phyloP scores from a whole-genome alignment of 2,797 vertebrate species.

The Cirrhinus mrigala region DNA sequence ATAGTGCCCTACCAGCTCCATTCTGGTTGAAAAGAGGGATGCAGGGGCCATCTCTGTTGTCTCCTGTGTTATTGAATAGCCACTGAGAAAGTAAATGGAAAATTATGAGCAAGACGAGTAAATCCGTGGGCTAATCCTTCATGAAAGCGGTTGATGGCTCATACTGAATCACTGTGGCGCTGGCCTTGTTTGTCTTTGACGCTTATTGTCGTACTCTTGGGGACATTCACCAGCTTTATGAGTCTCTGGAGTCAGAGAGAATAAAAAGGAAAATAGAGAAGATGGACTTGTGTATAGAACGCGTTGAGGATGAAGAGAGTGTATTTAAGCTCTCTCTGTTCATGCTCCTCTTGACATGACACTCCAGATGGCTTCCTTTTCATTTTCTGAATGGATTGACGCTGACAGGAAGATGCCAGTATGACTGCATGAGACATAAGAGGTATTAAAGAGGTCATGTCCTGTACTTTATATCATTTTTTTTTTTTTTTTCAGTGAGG shows the following conservation, averaged over 20 bases:
- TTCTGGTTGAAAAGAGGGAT: too few relatives aligned
- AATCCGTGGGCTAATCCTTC: conserved; percentile 38
- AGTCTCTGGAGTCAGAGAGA: not conserved
- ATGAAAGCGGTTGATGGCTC: conserved; percentile 29
- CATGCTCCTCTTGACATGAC: not conserved
- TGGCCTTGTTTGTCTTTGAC: conserved; percentile 48
- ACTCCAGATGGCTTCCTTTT: not conserved
- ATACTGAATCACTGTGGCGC: not conserved
- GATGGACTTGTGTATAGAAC: not conserved
- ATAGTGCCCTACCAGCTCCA: too few relatives aligned
- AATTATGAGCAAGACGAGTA: not conserved
- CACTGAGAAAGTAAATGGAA: not conserved
- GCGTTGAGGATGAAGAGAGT: not conserved
- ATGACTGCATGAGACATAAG: not conserved
- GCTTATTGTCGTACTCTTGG: conserved; percentile 28
- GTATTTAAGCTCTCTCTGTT: not conserved
- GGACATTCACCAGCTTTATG: conserved; percentile 28
- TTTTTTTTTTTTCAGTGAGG: not conserved
- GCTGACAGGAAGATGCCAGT: not conserved
- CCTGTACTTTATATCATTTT: not conserved
- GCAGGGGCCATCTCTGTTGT: not conserved
- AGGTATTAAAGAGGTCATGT: not conserved
- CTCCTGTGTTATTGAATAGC: conserved; percentile 1
- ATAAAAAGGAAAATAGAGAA: not conserved
- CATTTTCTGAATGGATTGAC: not conserved